Evolutionary conservation across 2,113 vertebrate genomes (phyloP).

Genomic region (Leucosticte australis): DNA sequence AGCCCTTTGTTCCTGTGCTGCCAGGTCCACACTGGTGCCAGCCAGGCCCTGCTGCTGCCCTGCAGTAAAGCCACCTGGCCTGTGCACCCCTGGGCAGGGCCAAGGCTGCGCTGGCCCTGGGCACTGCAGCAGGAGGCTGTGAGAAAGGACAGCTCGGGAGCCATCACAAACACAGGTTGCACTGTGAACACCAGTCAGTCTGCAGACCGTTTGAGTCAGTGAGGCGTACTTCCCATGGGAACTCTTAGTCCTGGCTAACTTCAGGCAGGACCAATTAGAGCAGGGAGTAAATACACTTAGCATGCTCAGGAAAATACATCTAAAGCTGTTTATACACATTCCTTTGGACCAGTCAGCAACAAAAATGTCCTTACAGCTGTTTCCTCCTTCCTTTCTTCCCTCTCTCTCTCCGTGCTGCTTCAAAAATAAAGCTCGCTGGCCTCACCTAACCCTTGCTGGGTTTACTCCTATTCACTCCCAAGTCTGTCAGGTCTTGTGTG

Average conservation of each 20-base stretch:
- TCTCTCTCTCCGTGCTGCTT: background rate
- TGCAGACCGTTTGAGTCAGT: conserved; percentile 15
- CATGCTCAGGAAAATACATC: conserved; percentile 55
- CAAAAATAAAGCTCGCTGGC: conserved; percentile 34
- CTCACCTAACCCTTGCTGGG: conserved; percentile 37
- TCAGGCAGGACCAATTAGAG: conserved; percentile 45
- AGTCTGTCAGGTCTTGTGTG: background rate
- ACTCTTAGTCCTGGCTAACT: conserved; percentile 49
- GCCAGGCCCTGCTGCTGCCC: background rate
- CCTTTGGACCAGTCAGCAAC: conserved; percentile 51
- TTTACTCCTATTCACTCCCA: background rate
- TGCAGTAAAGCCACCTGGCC: background rate
- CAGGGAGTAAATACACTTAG: conserved; percentile 59
- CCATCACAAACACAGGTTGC: conserved; percentile 53
- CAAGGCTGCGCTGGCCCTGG: background rate
- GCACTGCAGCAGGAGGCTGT: background rate
- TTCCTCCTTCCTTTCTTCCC: conserved; percentile 19
- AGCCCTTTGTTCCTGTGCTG: background rate
- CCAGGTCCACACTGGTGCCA: background rate
- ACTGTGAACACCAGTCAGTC: background rate
- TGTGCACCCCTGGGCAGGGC: background rate
- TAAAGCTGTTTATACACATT: conserved; percentile 62
- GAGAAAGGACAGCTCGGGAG: background rate
- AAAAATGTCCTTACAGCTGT: conserved; percentile 51
- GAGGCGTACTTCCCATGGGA: conserved; percentile 53